These are phyloP conservation scores for Diphyllodes magnificus DNA, from an alignment of 2,113 vertebrate genomes.

Conservation along the genomic window DNA sequence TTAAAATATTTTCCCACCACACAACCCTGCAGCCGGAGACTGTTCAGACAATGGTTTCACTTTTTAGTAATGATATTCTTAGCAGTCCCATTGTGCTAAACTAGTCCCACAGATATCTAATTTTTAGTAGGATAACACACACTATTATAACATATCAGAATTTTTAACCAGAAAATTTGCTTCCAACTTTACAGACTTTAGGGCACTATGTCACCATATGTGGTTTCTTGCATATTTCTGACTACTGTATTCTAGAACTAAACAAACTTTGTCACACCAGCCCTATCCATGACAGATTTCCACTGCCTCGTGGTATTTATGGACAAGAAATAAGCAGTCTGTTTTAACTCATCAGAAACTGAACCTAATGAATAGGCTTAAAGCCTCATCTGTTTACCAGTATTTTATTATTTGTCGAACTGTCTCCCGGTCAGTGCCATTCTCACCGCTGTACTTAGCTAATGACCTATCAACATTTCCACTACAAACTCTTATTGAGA, in stretches of 20 bases:
- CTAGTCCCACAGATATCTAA: conserved; percentile 67
- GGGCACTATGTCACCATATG: conserved; percentile 36
- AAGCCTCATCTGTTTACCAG: conserved; percentile 26
- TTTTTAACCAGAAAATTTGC: conserved; percentile 65
- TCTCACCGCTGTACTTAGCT: background rate
- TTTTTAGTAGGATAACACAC: conserved; percentile 58
- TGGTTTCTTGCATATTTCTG: conserved; percentile 43
- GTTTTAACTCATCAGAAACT: conserved; percentile 48
- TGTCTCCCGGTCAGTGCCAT: background rate
- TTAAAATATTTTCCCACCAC: conserved; percentile 74
- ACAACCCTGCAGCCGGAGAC: conserved; percentile 58
- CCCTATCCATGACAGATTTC: conserved; percentile 33
- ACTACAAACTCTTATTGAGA: background rate
- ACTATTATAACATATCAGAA: conserved; percentile 20
- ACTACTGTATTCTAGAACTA: conserved; percentile 43
- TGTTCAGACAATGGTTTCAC: conserved; percentile 56
- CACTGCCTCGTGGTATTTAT: conserved; percentile 19
- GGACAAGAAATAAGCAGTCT: conserved; percentile 28
- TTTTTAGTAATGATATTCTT: conserved; percentile 62
- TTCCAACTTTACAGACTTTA: conserved; percentile 28
- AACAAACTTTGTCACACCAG: conserved; percentile 56
- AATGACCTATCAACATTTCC: background rate
- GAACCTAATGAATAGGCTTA: conserved; percentile 59
- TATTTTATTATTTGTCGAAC: conserved; percentile 48
- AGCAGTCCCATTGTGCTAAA: conserved; percentile 51